These are phyloP conservation scores for Eupelmus urozonus DNA, from an alignment of 2,888 invertebrate genomes.

Conservation along the genomic window DNA sequence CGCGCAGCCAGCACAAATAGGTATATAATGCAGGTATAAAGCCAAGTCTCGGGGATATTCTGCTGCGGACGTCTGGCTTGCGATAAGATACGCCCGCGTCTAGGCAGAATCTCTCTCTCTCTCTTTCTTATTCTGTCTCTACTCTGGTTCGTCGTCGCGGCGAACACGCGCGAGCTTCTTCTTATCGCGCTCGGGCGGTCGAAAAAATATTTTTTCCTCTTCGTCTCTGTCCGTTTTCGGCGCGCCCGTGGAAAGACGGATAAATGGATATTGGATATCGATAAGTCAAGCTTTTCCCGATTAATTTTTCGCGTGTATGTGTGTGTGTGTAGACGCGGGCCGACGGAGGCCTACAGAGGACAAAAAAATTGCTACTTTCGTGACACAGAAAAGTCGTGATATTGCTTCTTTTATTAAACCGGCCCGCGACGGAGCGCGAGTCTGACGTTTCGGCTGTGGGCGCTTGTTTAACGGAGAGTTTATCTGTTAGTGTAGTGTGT, in stretches of 20 bases:
- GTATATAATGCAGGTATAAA: slow-evolving; percentile 68
- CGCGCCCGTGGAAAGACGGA: slow-evolving; percentile 55
- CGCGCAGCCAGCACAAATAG: slow-evolving; percentile 55
- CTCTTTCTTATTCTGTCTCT: slow-evolving; percentile 16
- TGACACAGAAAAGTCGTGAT: slow-evolving; percentile 51
- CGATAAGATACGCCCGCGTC: slow-evolving; percentile 71
- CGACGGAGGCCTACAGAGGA: slow-evolving; percentile 14
- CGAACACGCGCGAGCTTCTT: slow-evolving; percentile 35
- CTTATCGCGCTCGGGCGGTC: slow-evolving; percentile 33
- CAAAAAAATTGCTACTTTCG: slow-evolving; percentile 50
- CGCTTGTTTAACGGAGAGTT: neutral
- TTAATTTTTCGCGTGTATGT: slow-evolving; percentile 58
- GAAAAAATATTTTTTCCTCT: slow-evolving; percentile 43
- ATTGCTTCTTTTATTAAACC: slow-evolving; percentile 51
- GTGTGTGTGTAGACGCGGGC: neutral
- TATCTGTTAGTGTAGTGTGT: slow-evolving; percentile 10
- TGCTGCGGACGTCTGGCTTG: slow-evolving; percentile 71
- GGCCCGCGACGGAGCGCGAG: neutral
- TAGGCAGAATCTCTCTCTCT: slow-evolving; percentile 59
- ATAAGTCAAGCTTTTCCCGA: slow-evolving; percentile 59
- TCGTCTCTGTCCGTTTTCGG: slow-evolving; percentile 31
- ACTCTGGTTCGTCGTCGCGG: slow-evolving; percentile 17
- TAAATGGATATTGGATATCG: slow-evolving; percentile 61
- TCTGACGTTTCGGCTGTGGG: slow-evolving; percentile 34
- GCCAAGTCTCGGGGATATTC: slow-evolving; percentile 65